A percentile compares a stretch with the other conserved stretches of the same genome.
Evolutionary conservation across 1,140 invertebrate species (phyloP).

Genomic region (Campoletis sonorensis): DNA sequence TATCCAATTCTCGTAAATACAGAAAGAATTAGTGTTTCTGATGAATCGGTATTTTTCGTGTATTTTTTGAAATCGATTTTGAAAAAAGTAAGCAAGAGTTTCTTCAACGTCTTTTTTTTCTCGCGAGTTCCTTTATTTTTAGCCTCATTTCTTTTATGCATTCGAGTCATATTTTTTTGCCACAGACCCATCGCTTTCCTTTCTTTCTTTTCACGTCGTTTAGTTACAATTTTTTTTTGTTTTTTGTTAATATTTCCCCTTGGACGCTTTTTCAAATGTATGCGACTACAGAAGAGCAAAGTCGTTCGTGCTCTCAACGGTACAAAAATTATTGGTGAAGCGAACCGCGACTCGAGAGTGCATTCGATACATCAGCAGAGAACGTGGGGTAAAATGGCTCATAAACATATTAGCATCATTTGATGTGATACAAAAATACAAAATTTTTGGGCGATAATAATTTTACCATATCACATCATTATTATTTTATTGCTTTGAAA

Average conservation of each 20-base stretch:
- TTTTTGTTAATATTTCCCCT: background rate
- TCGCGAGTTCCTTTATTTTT: slow-evolving; percentile 20
- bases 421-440: no score
- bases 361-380: background rate
- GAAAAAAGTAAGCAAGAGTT: no score
- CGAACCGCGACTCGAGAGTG: slow-evolving; percentile 51
- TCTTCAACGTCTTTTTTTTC: background rate
- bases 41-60: no score
- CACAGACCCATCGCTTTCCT: background rate
- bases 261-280: background rate
- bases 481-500: no score
- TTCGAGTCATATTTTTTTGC: background rate
- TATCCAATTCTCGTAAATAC: no score
- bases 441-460: no score
- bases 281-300: background rate
- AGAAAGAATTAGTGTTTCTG: no score
- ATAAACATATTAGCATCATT: background rate
- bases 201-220: background rate
- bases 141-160: background rate
- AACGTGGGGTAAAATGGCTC: background rate
- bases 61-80: no score
- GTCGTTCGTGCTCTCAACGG: slow-evolving; percentile 56
- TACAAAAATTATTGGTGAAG: slow-evolving; percentile 65
- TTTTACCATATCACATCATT: no score
- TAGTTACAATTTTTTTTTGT: no score